These are phyloP conservation scores for Chiroxiphia lanceolata DNA, from an alignment of 2,797 vertebrate genomes.

Conservation along the genomic window DNA sequence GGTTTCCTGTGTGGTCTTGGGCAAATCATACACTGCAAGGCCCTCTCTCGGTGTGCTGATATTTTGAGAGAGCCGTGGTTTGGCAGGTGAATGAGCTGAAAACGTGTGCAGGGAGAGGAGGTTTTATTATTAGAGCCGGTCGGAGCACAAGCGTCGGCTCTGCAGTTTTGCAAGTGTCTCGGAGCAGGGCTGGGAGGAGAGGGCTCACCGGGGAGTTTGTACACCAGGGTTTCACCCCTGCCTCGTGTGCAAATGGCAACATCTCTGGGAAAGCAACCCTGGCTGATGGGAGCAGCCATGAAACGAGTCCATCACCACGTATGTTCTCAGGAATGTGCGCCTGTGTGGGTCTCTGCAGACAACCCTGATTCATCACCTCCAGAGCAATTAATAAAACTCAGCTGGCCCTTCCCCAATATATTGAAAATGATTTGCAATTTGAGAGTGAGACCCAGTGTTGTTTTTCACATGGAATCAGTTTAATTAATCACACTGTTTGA, in stretches of 20 bases:
- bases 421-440: conserved; percentile 78
- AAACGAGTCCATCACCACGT: conserved; percentile 45
- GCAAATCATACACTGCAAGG: conserved; percentile 41
- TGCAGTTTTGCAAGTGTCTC: neutral
- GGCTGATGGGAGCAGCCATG: neutral
- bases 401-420: conserved; percentile 69
- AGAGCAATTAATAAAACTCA: conserved; percentile 69
- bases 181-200: neutral
- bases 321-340: conserved; percentile 50
- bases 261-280: neutral
- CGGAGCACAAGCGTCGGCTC: neutral
- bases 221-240: neutral
- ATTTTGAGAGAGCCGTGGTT: conserved; percentile 63
- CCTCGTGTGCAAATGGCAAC: conserved; percentile 25
- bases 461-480: conserved; percentile 97
- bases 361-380: conserved; percentile 71
- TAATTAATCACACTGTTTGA: conserved; percentile 99
- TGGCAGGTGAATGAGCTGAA: conserved; percentile 49
- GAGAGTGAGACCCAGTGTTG: conserved; percentile 78
- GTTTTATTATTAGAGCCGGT: conserved; percentile 49
- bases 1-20: conserved; percentile 66
- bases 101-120: neutral
- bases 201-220: neutral
- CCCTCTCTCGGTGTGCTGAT: neutral
- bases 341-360: conserved; percentile 61